These are phyloP conservation scores for Solea solea DNA, from an alignment of 2,113 vertebrate genomes.

Conservation along the genomic window DNA sequence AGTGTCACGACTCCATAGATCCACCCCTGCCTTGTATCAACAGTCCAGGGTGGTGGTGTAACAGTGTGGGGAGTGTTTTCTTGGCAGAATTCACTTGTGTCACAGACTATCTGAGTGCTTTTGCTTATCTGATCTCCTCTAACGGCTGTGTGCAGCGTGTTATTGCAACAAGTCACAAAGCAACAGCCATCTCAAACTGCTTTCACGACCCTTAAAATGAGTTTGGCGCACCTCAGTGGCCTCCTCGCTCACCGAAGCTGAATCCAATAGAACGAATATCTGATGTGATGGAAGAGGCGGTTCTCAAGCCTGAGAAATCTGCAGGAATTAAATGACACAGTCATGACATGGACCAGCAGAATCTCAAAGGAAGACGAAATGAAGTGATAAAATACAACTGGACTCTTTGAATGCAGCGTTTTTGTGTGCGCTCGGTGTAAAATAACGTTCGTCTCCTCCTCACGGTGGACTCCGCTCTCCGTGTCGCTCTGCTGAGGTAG, in stretches of 20 bases:
- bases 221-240: neutral
- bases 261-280: too few species aligned
- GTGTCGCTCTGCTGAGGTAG: constrained; percentile 58
- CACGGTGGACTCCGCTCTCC: constrained; percentile 46
- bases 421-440: too few species aligned
- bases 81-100: neutral
- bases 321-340: too few species aligned
- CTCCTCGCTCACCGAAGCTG: neutral
- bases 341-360: too few species aligned
- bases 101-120: neutral
- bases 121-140: neutral
- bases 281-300: neutral
- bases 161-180: neutral
- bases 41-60: neutral
- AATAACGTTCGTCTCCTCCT: constrained; percentile 27
- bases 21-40: neutral
- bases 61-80: neutral
- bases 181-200: neutral
- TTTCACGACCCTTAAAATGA: neutral
- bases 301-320: neutral
- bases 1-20: neutral
- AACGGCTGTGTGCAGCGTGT: neutral
- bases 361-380: too few species aligned
- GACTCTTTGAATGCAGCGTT: too few species aligned
- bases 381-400: too few species aligned